Base-by-base conservation (phyloP, 35 echinoderm and acorn worm genomes). In the Heliocidaris erythrogramma region DNA sequence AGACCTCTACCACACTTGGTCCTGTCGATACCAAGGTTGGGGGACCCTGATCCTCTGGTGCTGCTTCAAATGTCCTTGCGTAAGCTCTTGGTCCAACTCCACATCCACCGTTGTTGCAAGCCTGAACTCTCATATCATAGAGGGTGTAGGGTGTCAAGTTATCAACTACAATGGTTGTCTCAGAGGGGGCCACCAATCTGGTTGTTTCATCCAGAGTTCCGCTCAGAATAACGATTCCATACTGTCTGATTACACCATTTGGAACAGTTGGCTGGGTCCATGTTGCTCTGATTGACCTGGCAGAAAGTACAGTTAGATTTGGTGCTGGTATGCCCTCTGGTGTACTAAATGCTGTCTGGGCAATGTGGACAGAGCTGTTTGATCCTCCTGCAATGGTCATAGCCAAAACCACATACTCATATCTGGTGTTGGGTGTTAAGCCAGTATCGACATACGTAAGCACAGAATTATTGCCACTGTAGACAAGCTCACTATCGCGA, bases 91-190 rank as follows among this genome's bases (percentile, higher is more conserved):
- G 98, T 24, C 98, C 98, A 0, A 96, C 96, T 13, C 98, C 98
- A 95, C 98, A 99, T 31, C 98, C 98, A 27, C 96, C 96, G 48
- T 94, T 86, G 93, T 85, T 97, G 90, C 98, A 99, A 1, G 92
- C 98, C 87, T 96, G 95, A 31, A 99, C 98, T 93, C 98, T 48
- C 59, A 99, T 52, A 90, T 99, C 96, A 47, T 99, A 99, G 32
- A 32, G 65, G 32, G 96, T 99, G 86, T 95, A 97, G 1, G 98
- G 98, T 14, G 95, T 95, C 47, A 99, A 88, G 49, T 86, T 90
- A 49, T 86, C 59, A 9, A 96, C 88, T 5, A 94, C 17, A 4
- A 95, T 30, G n/a, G 48, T 56, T 12, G 93, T 92, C 0, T 13
- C 65, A 30, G 59, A 53, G 85, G 94, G 30, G 5, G 69, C 9